Evolutionary conservation across 2,888 invertebrate species (phyloP), one percentile per base, ranked within the genome.

Genomic region (Phyllotreta striolata): DNA sequence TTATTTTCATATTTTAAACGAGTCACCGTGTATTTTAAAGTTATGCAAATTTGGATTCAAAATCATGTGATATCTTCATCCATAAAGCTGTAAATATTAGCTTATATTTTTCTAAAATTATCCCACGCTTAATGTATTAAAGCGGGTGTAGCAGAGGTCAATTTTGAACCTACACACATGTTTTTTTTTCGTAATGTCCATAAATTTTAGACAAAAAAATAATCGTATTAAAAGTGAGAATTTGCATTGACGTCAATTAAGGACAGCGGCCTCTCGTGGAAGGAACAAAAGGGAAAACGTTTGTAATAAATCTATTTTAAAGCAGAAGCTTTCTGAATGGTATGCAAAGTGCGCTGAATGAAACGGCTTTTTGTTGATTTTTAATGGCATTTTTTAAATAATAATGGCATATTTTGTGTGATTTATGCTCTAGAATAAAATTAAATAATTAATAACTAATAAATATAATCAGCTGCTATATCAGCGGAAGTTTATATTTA

Each of bases 181-280:
- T 8, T 12, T 13, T 40, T 58, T 62, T 57, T 52, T 49, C 8
- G 35, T 39, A 13, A n/a, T 35, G 9, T 14, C 34, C 38, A 49
- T 62, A 39, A 39, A 12, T 44, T 52, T 57, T 35, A 43, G 39
- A 52, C 39, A 14, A 39, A 55, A 24, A 47, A 24, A 57, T 47
- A 57, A 61, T 57, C 54, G 54, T 57, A 64, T 61, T 55, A 47
- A 64, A 54, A 39, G 41, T 46, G 43, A 54, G 43, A 40, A 47
- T 64, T 64, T 64, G 57, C 64, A 76, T 76, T 77, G 77, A 77
- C 77, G 77, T 77, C 77, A 77, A 75, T 75, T 69, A 67, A 69
- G 72, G 65, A 68, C 75, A 77, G 74, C 72, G 76, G 74, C 74
- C 75, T 67, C 67, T 68, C 68, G 70, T 68, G 62, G 59, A 60